Base-by-base conservation (phyloP, 2,113 vertebrate species). In the Mormyrus iriodes region DNA sequence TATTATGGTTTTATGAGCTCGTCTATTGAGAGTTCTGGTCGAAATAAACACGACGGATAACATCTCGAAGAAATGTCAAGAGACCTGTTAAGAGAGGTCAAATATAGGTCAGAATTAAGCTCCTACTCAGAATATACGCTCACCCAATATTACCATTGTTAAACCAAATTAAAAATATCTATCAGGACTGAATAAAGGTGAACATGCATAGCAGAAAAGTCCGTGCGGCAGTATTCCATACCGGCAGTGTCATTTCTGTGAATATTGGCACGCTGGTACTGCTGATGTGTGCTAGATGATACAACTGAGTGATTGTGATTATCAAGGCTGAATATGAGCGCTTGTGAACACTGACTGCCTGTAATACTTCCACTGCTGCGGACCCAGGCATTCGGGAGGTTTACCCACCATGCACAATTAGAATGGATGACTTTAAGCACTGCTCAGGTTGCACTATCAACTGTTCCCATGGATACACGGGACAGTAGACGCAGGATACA, bases 401-500 rank as follows among this genome's bases (percentile, higher is more conserved):
- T 88, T 88, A 88, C 31, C 88, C 24, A 55, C 31, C 76, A 82
- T 53, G 69, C 49, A 79, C 69, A 83, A 69, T 88, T 44, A 51
- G 42, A 73, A 88, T 52, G 73, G 48, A 24, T 88, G 88, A 52
- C 49, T 82, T 79, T 88, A 51, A 52, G 31, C 88, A 53, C 48
- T 42, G 35, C 48, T 42, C 48, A 82, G 85, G 88, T 82, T 88
- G 69, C 76, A 39, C 48, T 79, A 88, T 88, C 83, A 49, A 88
- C 88, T 35, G 88, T 88, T 88, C 35, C 49, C 73, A 88, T 88
- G 51, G 73, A 53, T 55, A 88, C 73, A 44, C 2, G 10, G 88
- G 87, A 51, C 31, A 31, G 46, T 53, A 49, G 69, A 82, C 73
- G 49, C 46, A 76, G 87, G 87, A 46, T 82, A 49, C 88, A 42